Conservation (phyloP, 2,888 invertebrate species). For the Thymelicus acteon region DNA sequence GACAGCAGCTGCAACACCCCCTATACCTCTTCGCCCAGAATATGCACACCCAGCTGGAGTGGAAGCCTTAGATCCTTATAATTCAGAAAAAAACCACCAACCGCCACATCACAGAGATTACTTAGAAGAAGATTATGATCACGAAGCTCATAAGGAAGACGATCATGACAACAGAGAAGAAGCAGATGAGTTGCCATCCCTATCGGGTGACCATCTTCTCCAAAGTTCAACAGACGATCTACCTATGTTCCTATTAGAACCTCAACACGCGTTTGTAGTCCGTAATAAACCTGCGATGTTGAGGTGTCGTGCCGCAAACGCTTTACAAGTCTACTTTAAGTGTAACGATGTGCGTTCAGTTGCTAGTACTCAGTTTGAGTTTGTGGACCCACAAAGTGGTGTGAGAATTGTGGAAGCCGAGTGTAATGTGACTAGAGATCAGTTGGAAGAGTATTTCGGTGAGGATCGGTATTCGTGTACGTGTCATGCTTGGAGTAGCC, state of each 20-base stretch:
- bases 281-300: conserved; percentile 95
- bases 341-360: conserved; percentile 93
- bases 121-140: conserved; percentile 80
- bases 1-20: conserved; percentile 64
- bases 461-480: conserved; percentile 96
- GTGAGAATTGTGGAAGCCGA: conserved; percentile 94
- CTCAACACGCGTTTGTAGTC: conserved; percentile 94
- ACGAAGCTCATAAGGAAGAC: conserved; percentile 75
- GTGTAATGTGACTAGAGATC: conserved; percentile 94
- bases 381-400: conserved; percentile 95
- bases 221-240: conserved; percentile 87
- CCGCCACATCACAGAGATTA: conserved; percentile 72
- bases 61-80: conserved; percentile 78
- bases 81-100: conserved; percentile 73
- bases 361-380: conserved; percentile 90
- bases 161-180: conserved; percentile 79
- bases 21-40: conserved; percentile 75
- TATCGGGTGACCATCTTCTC: conserved; percentile 75
- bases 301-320: conserved; percentile 95
- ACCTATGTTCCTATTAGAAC: conserved; percentile 95
- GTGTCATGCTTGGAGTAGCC: conserved; percentile 96
- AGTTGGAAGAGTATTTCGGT: conserved; percentile 97
- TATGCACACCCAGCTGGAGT: conserved; percentile 80
- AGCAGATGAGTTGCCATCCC: conserved; percentile 77
- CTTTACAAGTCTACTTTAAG: conserved; percentile 94